Conservation (phyloP, 2,797 vertebrate species). For the Acanthornis magna region DNA sequence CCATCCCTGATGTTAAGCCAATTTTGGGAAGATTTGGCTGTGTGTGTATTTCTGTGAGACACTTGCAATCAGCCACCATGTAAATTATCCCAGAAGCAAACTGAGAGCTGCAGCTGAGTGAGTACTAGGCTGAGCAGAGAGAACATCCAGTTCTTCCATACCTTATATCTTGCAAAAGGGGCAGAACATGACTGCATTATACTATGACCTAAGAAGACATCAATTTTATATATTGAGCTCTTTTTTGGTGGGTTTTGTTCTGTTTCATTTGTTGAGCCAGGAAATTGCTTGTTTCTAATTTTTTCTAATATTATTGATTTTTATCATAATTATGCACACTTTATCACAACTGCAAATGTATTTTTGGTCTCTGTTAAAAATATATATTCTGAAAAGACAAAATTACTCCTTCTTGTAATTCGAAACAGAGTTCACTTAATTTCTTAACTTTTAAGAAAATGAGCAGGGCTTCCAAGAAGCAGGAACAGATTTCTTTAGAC, state of each 20-base stretch:
- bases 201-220: background rate
- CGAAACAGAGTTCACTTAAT: background rate
- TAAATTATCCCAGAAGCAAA: constrained; percentile 54
- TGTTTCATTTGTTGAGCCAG: background rate
- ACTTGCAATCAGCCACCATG: constrained; percentile 17
- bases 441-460: background rate
- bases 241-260: background rate
- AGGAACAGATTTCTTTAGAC: background rate
- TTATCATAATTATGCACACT: background rate
- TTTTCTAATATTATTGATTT: background rate
- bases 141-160: constrained; percentile 30
- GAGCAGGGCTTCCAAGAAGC: background rate
- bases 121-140: constrained; percentile 12
- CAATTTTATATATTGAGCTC: background rate
- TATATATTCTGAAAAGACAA: background rate
- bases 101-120: constrained; percentile 36
- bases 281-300: background rate
- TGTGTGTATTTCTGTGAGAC: constrained; percentile 25
- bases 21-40: constrained; percentile 45
- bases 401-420: background rate
- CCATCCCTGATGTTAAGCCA: constrained; percentile 36
- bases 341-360: background rate
- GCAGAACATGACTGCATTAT: background rate
- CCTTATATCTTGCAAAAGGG: background rate
- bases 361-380: background rate